phyloP scores from a whole-genome alignment of 1,140 invertebrate genomes.

The Hylaeus volcanicus region DNA sequence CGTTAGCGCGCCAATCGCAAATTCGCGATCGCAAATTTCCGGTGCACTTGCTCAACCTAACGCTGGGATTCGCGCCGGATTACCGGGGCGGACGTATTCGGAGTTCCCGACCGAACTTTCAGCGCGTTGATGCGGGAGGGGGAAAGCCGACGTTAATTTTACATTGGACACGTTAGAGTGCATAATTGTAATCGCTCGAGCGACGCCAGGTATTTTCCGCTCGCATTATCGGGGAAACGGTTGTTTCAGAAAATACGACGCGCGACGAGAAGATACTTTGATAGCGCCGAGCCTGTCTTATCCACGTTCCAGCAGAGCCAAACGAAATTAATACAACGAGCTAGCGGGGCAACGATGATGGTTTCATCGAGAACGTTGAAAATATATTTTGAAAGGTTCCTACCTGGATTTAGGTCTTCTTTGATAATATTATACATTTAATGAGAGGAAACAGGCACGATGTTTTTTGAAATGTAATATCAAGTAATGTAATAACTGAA shows the following conservation, averaged over 20 bases:
- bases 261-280: too few relatives aligned
- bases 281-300: too few relatives aligned
- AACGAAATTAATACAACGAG: too few relatives aligned
- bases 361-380: too few relatives aligned
- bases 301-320: too few relatives aligned
- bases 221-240: slow-evolving; percentile 19
- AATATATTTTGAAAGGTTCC: too few relatives aligned
- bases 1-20: slow-evolving; percentile 59
- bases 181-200: slow-evolving; percentile 37
- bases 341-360: too few relatives aligned
- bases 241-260: background rate
- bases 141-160: slow-evolving; percentile 69
- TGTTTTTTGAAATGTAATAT: too few relatives aligned
- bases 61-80: slow-evolving; percentile 71
- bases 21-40: slow-evolving; percentile 50
- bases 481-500: too few relatives aligned
- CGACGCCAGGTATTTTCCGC: slow-evolving; percentile 2
- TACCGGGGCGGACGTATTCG: slow-evolving; percentile 64
- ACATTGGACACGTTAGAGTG: slow-evolving; percentile 20
- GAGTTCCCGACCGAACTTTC: slow-evolving; percentile 39
- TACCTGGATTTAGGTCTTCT: too few relatives aligned
- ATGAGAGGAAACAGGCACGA: too few relatives aligned
- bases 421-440: too few relatives aligned
- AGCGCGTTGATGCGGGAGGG: slow-evolving; percentile 73
- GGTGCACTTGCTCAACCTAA: slow-evolving; percentile 30